A percentile compares a stretch with the other conserved stretches of the same genome.
phyloP scores from a whole-genome alignment of 2,888 invertebrate genomes.

The Leptopterna dolabrata region DNA sequence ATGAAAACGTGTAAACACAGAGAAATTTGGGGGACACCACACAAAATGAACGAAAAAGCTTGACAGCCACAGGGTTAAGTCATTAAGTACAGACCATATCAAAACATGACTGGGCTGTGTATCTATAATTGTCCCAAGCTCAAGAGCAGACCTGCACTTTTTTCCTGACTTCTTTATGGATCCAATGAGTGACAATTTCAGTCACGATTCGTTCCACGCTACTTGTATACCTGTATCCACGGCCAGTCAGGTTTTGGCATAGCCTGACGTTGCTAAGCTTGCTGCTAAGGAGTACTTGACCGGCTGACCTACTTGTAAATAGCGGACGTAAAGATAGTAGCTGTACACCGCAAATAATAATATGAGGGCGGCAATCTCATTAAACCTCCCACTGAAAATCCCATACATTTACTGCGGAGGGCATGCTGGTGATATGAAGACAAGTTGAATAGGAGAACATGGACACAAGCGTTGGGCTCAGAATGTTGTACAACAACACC shows the following conservation, averaged over 20 bases:
- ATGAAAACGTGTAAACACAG: too few species aligned
- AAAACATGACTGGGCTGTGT: too few species aligned
- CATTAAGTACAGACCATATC: too few species aligned
- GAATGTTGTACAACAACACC: too few species aligned
- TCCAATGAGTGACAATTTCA: too few species aligned
- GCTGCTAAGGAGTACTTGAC: not conserved
- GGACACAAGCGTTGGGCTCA: not conserved
- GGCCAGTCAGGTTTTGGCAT: not conserved
- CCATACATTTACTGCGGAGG: not conserved
- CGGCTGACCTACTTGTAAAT: conserved; percentile 21
- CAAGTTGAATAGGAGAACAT: not conserved
- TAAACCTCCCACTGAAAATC: conserved; percentile 39
- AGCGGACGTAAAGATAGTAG: conserved; percentile 18
- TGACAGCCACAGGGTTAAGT: not conserved
- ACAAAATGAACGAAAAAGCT: not conserved
- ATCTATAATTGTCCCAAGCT: too few species aligned
- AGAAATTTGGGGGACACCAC: not conserved
- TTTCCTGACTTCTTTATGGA: too few species aligned
- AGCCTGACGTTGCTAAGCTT: not conserved
- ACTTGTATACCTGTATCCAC: too few species aligned
- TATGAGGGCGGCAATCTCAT: conserved; percentile 30
- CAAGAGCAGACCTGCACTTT: too few species aligned
- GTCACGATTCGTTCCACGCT: too few species aligned
- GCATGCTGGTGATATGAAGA: not conserved
- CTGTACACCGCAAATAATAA: conserved; percentile 25